Evolutionary conservation across 2,797 vertebrate species (phyloP), one percentile per base, ranked within the genome.

Genomic region (Emydoidea blandingii): DNA sequence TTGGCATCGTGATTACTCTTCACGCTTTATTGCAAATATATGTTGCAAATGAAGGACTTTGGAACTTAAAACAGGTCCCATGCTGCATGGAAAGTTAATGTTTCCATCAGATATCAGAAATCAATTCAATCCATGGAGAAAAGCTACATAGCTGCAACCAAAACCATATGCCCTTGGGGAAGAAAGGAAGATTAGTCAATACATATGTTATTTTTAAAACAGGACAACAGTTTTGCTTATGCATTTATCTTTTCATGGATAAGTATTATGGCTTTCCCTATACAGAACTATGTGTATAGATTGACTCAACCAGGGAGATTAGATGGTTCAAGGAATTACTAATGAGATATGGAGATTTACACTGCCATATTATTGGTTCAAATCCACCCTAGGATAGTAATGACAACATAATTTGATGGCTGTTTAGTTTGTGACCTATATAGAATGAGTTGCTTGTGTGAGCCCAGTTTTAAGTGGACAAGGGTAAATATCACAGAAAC

Each of bases 371-470:
- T 14, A 47, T 56, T 91, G 57, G 8, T 3, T 59, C 34, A 83
- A 87, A 95, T 89, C 88, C 87, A 56, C 54, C 59, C 0, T 0
- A n/a, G 79, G 21, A 9, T 79, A 12, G 44, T 72, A 90, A 91
- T 8, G 59, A 91, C 87, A 95, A 90, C 76, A 3, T 5, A 62
- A 44, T 78, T 84, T 91, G 92, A 74, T 78, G 50, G 83, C 8
- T 80, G 50, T 57, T 80, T 37, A 1, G 57, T 49, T 78, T 3
- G 83, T 87, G 29, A 74, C 79, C 86, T 81, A 34, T n/a, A 23
- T 76, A 62, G 76, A 92, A 50, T 27, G 74, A 91, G 76, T 11
- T 83, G 68, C 79, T 96, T 88, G 2, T 23, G 81, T 91, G 92
- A 92, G 91, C 87, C 59, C 41, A 88, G 72, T 21, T 57, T 47